These are phyloP conservation scores for Palythoa grandis DNA, from an alignment of 92 coral and sea anemone genomes.

Conservation along the genomic window DNA sequence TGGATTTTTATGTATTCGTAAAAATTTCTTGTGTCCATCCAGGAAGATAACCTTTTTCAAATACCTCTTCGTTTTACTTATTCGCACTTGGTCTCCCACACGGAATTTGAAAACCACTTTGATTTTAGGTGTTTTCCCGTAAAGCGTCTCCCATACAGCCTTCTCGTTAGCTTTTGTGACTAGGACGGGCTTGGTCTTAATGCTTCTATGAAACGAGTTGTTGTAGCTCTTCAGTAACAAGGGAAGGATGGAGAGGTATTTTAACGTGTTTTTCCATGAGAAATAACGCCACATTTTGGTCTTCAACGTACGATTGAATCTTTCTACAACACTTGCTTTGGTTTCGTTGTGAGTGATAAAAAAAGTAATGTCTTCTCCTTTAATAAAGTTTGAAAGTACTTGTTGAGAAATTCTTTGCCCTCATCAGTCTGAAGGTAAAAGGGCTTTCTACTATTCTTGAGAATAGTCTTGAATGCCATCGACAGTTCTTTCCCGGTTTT, in stretches of 20 bases:
- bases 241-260: slow-evolving; percentile 13
- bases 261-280: slow-evolving; percentile 20
- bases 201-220: neutral
- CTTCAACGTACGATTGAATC: slow-evolving; percentile 30
- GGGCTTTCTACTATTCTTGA: slow-evolving; percentile 27
- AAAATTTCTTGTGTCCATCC: neutral
- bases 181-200: slow-evolving; percentile 31
- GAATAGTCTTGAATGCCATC: neutral
- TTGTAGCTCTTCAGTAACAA: slow-evolving; percentile 13
- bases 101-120: neutral
- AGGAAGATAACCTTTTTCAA: neutral
- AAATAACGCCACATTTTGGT: slow-evolving; percentile 42
- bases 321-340: slow-evolving; percentile 30
- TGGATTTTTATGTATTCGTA: neutral
- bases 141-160: slow-evolving; percentile 22
- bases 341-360: slow-evolving; percentile 30
- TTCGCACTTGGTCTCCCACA: neutral
- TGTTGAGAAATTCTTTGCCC: slow-evolving; percentile 21
- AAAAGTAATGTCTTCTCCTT: neutral
- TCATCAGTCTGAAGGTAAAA: neutral
- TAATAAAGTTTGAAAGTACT: slow-evolving; percentile 18
- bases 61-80: no score
- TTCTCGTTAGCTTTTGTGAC: slow-evolving; percentile 10
- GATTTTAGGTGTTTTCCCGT: slow-evolving; percentile 1
- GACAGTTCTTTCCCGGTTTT: slow-evolving; percentile 41